Conservation (phyloP, 2,113 vertebrate genomes). For the Alethe diademata region DNA sequence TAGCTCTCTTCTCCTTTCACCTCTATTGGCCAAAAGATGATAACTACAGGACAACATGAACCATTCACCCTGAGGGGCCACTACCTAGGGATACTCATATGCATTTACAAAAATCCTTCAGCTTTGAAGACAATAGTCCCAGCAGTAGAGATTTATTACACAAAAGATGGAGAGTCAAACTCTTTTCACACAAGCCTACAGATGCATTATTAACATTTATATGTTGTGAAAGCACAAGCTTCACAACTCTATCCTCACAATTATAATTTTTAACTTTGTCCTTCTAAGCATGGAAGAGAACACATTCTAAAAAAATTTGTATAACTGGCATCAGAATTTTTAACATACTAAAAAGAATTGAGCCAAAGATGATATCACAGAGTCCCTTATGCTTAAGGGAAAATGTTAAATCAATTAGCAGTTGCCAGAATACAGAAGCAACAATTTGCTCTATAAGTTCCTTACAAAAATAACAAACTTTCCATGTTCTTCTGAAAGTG, state of each 20-base stretch:
- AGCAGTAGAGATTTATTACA: not conserved
- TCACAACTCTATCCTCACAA: not conserved
- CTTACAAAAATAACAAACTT: conserved; percentile 9
- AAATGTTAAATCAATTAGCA: conserved; percentile 69
- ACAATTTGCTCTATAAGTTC: conserved; percentile 6
- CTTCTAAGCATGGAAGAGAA: not conserved
- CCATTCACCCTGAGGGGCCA: not conserved
- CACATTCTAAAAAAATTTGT: not conserved
- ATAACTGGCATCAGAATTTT: conserved; percentile 35
- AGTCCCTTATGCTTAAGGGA: conserved; percentile 49
- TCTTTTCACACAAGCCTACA: not conserved
- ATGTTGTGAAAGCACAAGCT: not conserved
- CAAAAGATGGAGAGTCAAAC: not conserved
- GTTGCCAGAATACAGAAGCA: conserved; percentile 34
- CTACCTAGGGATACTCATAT: not conserved
- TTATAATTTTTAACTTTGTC: not conserved
- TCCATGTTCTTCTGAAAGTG: not conserved
- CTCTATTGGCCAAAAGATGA: not conserved
- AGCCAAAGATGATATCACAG: conserved; percentile 61
- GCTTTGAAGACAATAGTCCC: not conserved
- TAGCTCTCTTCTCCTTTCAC: not conserved
- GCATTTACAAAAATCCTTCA: not conserved
- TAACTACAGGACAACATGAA: not conserved
- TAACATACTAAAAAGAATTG: conserved; percentile 26
- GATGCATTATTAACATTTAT: not conserved